These are phyloP conservation scores for Battus philenor DNA, from an alignment of 1,140 invertebrate species.

Conservation along the genomic window DNA sequence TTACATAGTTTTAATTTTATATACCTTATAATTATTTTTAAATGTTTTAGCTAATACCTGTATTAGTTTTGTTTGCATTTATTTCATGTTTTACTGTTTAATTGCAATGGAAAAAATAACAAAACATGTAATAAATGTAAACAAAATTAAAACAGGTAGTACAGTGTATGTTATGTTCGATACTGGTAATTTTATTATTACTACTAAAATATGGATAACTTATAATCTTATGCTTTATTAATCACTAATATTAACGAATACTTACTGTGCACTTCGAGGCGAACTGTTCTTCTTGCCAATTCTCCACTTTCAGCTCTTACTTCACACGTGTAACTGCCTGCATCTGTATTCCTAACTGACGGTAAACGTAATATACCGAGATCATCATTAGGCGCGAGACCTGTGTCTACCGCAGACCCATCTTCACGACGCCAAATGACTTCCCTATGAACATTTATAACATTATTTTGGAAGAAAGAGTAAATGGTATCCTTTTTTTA, in stretches of 20 bases:
- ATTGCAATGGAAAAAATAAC: too few species aligned
- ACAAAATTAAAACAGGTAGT: too few species aligned
- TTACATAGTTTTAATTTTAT: too few species aligned
- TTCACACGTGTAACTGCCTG: conserved; percentile 65
- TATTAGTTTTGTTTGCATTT: too few species aligned
- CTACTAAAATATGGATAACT: too few species aligned
- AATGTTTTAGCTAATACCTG: too few species aligned
- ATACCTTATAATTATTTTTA: too few species aligned
- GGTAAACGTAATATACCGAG: conserved; percentile 49
- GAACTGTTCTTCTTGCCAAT: conserved; percentile 57
- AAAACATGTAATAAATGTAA: too few species aligned
- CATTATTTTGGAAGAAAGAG: background rate
- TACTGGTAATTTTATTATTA: too few species aligned
- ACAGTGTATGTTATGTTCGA: too few species aligned
- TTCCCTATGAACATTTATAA: conserved; percentile 43
- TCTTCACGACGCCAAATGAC: conserved; percentile 63
- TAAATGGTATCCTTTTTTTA: conserved; percentile 1
- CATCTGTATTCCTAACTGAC: conserved; percentile 43
- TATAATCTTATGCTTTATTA: too few species aligned
- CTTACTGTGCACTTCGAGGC: conserved; percentile 70
- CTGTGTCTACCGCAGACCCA: conserved; percentile 46
- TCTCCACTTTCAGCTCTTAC: conserved; percentile 63
- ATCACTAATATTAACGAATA: background rate
- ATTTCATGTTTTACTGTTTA: too few species aligned
- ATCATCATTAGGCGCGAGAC: conserved; percentile 45